Conservation (phyloP, 2,113 vertebrate genomes). For the Reinhardtius hippoglossoides region DNA sequence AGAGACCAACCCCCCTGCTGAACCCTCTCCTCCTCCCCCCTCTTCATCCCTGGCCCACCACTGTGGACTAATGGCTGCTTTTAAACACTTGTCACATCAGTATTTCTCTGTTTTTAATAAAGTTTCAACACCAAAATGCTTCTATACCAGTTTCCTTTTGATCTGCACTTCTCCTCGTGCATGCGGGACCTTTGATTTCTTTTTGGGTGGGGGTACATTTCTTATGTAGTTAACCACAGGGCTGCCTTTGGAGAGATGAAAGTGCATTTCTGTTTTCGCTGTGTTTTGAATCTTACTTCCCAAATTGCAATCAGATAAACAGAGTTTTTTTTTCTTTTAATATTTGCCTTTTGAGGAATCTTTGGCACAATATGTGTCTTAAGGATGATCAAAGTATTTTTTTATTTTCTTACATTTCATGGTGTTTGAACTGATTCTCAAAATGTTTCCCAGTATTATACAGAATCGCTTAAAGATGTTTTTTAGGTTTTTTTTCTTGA, state of each 20-base stretch:
- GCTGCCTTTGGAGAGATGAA: conserved; percentile 66
- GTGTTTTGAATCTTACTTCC: conserved; percentile 54
- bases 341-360: conserved; percentile 35
- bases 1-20: background rate
- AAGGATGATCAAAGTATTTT: conserved; percentile 65
- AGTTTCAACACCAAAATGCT: conserved; percentile 7
- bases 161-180: conserved; percentile 50
- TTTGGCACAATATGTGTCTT: conserved; percentile 54
- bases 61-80: conserved; percentile 4
- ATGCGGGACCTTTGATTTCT: conserved; percentile 51
- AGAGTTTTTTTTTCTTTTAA: conserved; percentile 26
- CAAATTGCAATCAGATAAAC: conserved; percentile 47
- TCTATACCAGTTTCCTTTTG: conserved; percentile 46
- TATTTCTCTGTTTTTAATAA: conserved; percentile 46
- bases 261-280: conserved; percentile 58
- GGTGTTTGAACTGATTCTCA: conserved; percentile 47
- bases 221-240: conserved; percentile 38
- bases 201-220: conserved; percentile 38
- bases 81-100: conserved; percentile 5
- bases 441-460: conserved; percentile 24
- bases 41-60: background rate
- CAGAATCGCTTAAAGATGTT: background rate
- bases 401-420: conserved; percentile 54
- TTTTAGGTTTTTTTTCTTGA: background rate
- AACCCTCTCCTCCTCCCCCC: background rate